Conservation (phyloP, 1,140 invertebrate species). For the Halictus rubicundus region DNA sequence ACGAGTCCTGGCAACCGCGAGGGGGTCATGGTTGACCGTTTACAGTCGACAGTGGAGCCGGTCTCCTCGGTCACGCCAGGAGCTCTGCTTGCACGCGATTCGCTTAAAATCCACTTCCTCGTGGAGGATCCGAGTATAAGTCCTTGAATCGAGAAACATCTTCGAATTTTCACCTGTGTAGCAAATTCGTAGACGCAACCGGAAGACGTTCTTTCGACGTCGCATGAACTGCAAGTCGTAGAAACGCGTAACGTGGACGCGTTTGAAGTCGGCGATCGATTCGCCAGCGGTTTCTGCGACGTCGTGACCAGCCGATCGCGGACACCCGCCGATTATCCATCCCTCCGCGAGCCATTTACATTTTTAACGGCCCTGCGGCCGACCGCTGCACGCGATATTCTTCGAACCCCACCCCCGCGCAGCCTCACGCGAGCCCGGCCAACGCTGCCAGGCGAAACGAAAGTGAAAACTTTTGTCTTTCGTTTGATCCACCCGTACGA, state of each 20-base stretch:
- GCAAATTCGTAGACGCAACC: neutral
- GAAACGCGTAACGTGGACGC: neutral
- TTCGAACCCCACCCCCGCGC: neutral
- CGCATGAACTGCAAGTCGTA: neutral
- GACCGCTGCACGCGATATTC: neutral
- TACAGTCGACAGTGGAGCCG: no score
- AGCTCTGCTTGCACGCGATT: no score
- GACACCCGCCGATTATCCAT: neutral
- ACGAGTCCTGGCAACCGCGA: no score
- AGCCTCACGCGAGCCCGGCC: neutral
- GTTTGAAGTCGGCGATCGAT: neutral
- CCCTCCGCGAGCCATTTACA: conserved; percentile 3
- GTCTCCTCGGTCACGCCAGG: no score
- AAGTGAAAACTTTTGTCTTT: conserved; percentile 1
- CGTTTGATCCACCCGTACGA: neutral
- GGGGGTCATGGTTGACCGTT: no score
- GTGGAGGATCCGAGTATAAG: no score
- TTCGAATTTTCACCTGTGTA: no score
- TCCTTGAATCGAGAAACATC: no score
- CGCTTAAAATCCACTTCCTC: no score
- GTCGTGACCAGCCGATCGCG: conserved; percentile 3
- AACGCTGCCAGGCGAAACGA: neutral
- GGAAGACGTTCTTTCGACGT: no score
- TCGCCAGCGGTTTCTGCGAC: neutral
- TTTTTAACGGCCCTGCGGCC: neutral